These are phyloP conservation scores for Hirundo rustica DNA, from an alignment of 2,797 vertebrate genomes.

Conservation along the genomic window DNA sequence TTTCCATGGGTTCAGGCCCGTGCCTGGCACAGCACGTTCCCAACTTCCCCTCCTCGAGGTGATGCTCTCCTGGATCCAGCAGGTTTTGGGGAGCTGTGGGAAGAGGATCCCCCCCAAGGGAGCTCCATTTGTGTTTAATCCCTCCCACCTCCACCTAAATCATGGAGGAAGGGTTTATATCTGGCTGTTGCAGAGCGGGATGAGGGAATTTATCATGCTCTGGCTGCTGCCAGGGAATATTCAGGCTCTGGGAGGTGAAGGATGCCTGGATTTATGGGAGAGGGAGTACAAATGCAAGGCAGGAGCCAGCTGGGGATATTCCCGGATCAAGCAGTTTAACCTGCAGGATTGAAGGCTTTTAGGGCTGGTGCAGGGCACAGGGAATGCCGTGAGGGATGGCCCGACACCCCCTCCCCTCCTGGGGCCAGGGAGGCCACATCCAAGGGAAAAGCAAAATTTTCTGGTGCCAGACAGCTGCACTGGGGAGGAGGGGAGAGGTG, in stretches of 20 bases:
- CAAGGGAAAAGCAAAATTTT: background rate
- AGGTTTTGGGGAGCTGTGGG: background rate
- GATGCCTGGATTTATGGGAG: slow-evolving; percentile 22
- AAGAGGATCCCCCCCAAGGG: background rate
- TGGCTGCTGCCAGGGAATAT: background rate
- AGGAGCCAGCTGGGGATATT: background rate
- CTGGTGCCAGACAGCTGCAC: background rate
- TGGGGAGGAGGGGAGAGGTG: background rate
- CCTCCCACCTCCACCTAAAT: background rate
- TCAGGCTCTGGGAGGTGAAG: background rate
- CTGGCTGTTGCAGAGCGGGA: background rate
- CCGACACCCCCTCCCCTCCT: rapidly evolving
- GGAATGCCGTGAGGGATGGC: background rate
- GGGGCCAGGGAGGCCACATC: background rate
- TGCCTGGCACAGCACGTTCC: rapidly evolving
- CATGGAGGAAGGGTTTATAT: slow-evolving; percentile 27
- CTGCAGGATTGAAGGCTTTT: background rate
- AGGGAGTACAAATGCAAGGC: background rate
- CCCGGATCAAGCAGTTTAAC: background rate
- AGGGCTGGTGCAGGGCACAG: background rate
- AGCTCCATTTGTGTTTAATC: background rate
- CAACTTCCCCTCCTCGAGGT: rapidly evolving
- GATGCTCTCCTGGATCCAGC: background rate
- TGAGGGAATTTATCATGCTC: slow-evolving; percentile 25
- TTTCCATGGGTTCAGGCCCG: background rate